These are phyloP conservation scores for Apeltes quadracus DNA, from an alignment of 2,113 vertebrate species.

Conservation along the genomic window DNA sequence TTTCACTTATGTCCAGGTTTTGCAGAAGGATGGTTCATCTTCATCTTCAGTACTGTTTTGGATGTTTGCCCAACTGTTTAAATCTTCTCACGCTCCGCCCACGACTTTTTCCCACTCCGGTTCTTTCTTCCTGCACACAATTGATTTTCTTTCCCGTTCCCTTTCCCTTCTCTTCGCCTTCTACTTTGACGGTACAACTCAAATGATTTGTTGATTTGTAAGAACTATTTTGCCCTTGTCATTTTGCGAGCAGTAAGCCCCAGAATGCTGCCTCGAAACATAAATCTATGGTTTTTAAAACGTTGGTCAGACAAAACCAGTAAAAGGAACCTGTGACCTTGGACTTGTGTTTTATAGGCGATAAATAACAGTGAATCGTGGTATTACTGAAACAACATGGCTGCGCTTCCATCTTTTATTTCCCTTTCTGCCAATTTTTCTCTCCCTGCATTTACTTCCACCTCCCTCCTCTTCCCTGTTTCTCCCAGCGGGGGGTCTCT, in stretches of 20 bases:
- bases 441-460: not conserved
- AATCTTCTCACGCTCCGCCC: not conserved
- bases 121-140: not conserved
- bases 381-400: not conserved
- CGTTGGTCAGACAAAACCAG: not conserved
- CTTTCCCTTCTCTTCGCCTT: not conserved
- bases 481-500: constrained; percentile 60
- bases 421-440: not conserved
- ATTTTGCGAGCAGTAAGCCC: not conserved
- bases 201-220: not conserved
- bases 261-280: not conserved
- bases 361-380: not conserved
- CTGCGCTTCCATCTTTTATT: not conserved
- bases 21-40: not conserved
- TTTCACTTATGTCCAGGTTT: constrained; percentile 5
- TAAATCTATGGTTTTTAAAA: not conserved
- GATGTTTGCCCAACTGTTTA: not conserved
- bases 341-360: not conserved
- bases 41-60: not conserved
- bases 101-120: not conserved
- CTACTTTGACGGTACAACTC: not conserved
- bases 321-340: not conserved
- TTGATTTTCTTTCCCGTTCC: not conserved
- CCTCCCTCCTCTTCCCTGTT: constrained; percentile 18
- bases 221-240: not conserved